phyloP scores from a whole-genome alignment of 2,113 vertebrate genomes.

The Solenodon paradoxus region DNA sequence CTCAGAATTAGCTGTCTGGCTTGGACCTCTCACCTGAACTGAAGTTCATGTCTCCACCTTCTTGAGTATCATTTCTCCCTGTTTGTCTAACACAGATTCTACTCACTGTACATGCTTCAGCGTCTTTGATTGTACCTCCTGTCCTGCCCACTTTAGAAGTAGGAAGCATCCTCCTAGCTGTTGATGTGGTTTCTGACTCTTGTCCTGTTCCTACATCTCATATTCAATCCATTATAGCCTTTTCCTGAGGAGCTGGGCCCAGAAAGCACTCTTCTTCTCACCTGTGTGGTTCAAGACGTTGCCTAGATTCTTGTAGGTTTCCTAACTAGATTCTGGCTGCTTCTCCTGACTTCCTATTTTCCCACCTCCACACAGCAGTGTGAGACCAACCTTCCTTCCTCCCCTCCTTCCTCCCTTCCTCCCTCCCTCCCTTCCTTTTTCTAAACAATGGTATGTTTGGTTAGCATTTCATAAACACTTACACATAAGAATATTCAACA shows the following conservation, averaged over 20 bases:
- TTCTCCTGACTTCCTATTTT: not conserved
- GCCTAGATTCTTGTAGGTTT: not conserved
- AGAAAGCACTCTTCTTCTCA: not conserved
- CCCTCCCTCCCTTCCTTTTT: too few relatives aligned
- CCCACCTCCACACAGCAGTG: too few relatives aligned
- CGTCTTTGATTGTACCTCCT: not conserved
- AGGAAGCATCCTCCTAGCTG: not conserved
- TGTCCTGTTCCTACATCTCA: not conserved
- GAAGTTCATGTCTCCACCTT: not conserved
- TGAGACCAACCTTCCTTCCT: too few relatives aligned
- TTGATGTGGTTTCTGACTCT: not conserved
- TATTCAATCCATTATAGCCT: not conserved
- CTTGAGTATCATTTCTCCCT: not conserved
- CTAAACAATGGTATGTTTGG: slow-evolving; percentile 82
- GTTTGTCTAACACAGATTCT: not conserved
- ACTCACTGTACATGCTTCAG: not conserved
- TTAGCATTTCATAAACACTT: slow-evolving; percentile 76
- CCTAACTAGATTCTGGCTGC: not conserved
- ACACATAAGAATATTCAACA: slow-evolving; percentile 79
- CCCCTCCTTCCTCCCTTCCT: too few relatives aligned
- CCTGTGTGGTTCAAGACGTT: not conserved
- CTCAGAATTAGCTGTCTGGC: not conserved
- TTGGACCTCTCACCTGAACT: not conserved
- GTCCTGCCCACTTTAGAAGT: not conserved
- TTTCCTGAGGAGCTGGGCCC: not conserved